phyloP scores from a whole-genome alignment of 2,888 invertebrate species.

The Holacanthella duospinosa region DNA sequence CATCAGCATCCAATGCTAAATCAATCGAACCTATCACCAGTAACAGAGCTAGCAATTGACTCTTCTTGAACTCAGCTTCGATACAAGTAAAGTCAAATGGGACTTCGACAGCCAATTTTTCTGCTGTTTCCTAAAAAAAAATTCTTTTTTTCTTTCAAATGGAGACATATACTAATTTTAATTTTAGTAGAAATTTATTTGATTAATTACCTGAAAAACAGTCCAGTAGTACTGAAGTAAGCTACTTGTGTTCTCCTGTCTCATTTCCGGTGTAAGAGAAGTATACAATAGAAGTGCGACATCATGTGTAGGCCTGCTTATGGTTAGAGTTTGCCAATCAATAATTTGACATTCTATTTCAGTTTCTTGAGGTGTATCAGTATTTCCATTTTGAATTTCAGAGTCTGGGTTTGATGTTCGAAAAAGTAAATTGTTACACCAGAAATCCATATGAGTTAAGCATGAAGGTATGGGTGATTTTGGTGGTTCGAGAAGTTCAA shows the following conservation, averaged over 20 bases:
- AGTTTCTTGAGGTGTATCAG: not conserved
- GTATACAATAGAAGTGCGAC: conserved; percentile 37
- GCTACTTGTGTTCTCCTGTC: conserved; percentile 24
- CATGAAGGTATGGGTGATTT: conserved; percentile 22
- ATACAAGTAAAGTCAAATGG: conserved; percentile 26
- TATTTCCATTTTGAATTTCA: conserved; percentile 9
- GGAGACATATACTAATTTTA: conserved; percentile 6
- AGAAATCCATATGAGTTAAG: conserved; percentile 38
- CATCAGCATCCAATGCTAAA: conserved; percentile 23
- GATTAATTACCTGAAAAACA: conserved; percentile 22
- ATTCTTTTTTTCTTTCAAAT: too few relatives aligned
- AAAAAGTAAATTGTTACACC: conserved; percentile 39
- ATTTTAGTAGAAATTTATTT: not conserved
- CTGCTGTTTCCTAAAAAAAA: conserved; percentile 16
- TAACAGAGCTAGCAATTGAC: conserved; percentile 28
- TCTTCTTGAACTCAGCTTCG: conserved; percentile 24
- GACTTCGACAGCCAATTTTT: conserved; percentile 18
- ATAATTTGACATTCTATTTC: conserved; percentile 34
- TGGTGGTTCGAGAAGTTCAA: conserved; percentile 32
- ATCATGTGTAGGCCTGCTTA: conserved; percentile 37
- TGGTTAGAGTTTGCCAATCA: conserved; percentile 39
- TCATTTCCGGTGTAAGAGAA: conserved; percentile 31
- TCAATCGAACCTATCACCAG: conserved; percentile 32
- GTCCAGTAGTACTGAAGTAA: conserved; percentile 37
- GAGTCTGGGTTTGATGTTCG: conserved; percentile 28